Evolutionary conservation across 2,888 invertebrate species (phyloP).

Genomic region (Rhogogaster chlorosoma): DNA sequence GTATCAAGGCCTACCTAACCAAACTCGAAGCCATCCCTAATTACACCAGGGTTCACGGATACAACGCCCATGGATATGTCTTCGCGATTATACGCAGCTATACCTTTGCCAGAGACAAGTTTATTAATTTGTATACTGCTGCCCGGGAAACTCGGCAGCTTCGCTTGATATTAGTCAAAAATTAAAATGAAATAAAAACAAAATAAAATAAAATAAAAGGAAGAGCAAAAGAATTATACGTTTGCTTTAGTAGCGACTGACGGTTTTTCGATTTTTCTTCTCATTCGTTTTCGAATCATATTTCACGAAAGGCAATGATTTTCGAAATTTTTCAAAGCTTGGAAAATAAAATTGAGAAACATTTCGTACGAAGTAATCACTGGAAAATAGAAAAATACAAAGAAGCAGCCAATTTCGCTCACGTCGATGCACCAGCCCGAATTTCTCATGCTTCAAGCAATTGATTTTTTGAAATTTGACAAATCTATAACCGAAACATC

Average conservation of each 20-base stretch:
- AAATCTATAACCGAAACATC: background rate
- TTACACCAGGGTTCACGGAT: conserved; percentile 23
- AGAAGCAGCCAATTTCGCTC: too few relatives aligned
- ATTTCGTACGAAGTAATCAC: too few relatives aligned
- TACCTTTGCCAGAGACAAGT: conserved; percentile 22
- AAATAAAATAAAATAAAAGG: background rate
- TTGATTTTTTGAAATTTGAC: too few relatives aligned
- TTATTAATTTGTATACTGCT: conserved; percentile 8
- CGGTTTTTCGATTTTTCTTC: background rate
- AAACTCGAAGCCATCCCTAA: conserved; percentile 41
- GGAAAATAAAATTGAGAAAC: too few relatives aligned
- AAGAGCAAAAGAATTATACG: background rate
- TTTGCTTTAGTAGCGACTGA: background rate
- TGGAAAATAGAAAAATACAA: too few relatives aligned
- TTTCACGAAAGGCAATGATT: background rate
- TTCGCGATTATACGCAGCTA: background rate
- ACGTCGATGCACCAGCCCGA: too few relatives aligned
- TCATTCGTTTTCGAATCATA: background rate
- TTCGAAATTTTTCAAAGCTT: background rate
- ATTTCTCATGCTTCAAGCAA: too few relatives aligned
- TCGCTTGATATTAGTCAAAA: background rate
- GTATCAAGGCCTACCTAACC: conserved; percentile 41
- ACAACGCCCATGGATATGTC: conserved; percentile 17
- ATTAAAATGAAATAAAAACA: background rate
- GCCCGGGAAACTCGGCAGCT: background rate